Evolutionary conservation across 2,113 vertebrate species (phyloP).

Genomic region (Ornithorhynchus anatinus): DNA sequence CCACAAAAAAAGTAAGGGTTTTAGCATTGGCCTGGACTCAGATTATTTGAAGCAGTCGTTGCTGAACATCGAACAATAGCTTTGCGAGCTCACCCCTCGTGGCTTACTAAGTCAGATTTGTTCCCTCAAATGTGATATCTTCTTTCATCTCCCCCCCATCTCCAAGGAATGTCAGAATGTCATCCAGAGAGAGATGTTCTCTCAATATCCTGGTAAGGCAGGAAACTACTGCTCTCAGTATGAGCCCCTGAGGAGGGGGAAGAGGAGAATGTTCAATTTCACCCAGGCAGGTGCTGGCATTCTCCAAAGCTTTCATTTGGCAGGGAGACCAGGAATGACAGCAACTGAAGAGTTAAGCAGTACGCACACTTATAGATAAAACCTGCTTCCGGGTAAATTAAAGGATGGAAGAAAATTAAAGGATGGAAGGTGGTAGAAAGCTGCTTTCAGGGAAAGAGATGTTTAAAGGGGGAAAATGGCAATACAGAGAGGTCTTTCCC

Average conservation of each 20-base stretch:
- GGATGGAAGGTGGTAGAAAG: not conserved
- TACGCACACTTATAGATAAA: not conserved
- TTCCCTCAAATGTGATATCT: not conserved
- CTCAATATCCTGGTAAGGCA: not conserved
- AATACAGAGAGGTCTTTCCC: not conserved
- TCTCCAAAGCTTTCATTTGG: not conserved
- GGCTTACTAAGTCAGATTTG: not conserved
- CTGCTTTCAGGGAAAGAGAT: not conserved
- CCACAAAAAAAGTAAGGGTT: slow-evolving; percentile 53
- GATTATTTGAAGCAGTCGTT: not conserved
- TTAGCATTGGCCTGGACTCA: not conserved
- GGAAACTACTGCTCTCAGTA: no score
- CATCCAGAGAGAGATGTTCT: not conserved
- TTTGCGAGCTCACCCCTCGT: not conserved
- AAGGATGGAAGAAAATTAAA: not conserved
- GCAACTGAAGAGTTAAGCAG: no score
- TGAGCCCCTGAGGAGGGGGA: no score
- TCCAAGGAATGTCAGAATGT: not conserved
- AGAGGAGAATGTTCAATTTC: not conserved
- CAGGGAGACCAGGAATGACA: no score
- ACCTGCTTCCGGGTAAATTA: not conserved
- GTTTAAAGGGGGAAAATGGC: not conserved
- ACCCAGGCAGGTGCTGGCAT: not conserved
- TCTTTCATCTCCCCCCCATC: not conserved
- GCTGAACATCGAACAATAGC: slow-evolving; percentile 22